Percentiles rank a stretch among this genome's conserved stretches.
phyloP scores from a whole-genome alignment of 1,140 invertebrate species.

The Bemisia tabaci region DNA sequence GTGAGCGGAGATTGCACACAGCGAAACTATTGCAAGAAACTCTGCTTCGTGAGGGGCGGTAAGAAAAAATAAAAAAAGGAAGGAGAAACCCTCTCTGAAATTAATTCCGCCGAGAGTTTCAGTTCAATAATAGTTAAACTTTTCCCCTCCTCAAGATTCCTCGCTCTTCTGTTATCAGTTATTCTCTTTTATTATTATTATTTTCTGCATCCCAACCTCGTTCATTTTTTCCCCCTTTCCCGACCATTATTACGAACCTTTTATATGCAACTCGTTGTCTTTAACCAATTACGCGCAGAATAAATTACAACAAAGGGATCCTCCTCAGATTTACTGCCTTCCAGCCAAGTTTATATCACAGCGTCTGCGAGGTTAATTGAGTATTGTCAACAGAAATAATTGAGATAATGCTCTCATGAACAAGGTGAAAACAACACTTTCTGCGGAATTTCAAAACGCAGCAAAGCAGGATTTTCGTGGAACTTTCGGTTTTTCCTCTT shows the following conservation, averaged over 20 bases:
- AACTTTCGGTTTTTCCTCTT: no score
- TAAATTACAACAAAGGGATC: neutral
- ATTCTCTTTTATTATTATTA: neutral
- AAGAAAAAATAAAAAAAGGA: neutral
- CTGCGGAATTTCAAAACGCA: neutral
- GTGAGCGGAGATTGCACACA: neutral
- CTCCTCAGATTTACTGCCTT: neutral
- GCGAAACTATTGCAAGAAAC: neutral
- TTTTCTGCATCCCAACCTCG: neutral
- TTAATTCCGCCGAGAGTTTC: neutral
- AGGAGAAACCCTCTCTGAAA: neutral
- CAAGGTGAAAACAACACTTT: neutral
- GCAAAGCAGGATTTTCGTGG: no score
- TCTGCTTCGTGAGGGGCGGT: neutral
- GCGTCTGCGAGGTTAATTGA: neutral
- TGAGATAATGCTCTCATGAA: neutral
- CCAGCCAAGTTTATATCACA: neutral
- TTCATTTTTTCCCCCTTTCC: neutral
- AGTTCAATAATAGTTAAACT: neutral
- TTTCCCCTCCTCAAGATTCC: neutral
- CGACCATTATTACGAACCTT: neutral
- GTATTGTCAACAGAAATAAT: neutral
- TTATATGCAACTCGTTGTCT: neutral
- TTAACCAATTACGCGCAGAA: neutral
- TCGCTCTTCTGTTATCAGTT: neutral